Evolutionary conservation across 2,797 vertebrate genomes (phyloP).

Genomic region (Typhlichthys subterraneus): DNA sequence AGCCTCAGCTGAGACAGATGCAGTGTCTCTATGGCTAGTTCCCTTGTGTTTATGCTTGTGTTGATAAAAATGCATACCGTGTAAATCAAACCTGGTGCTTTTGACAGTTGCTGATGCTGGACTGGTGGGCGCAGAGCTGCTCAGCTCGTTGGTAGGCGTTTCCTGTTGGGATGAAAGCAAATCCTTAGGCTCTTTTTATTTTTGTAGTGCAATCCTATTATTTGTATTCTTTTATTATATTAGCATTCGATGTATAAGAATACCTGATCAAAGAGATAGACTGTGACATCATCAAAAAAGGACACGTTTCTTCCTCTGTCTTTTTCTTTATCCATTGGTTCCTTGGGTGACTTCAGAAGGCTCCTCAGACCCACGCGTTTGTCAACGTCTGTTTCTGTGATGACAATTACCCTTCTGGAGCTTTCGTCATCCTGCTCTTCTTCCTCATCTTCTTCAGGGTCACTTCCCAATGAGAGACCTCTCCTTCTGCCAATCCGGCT

Average conservation of each 20-base stretch:
- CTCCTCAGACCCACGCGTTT: slow-evolving; percentile 88
- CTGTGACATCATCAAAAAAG: slow-evolving; percentile 95
- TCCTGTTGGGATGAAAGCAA: slow-evolving; percentile 74
- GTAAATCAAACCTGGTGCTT: slow-evolving; percentile 72
- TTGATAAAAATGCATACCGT: slow-evolving; percentile 59
- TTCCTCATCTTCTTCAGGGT: slow-evolving; percentile 79
- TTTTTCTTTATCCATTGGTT: slow-evolving; percentile 82
- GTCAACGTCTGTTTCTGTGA: slow-evolving; percentile 89
- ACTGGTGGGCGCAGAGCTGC: slow-evolving; percentile 77
- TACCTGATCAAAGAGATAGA: slow-evolving; percentile 97
- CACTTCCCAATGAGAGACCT: slow-evolving; percentile 70
- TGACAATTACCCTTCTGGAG: slow-evolving; percentile 83
- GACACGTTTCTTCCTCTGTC: slow-evolving; percentile 91
- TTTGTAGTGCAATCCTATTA: not conserved
- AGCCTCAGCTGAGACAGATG: slow-evolving; percentile 5
- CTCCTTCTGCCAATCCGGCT: slow-evolving; percentile 78
- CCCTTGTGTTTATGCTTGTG: not conserved
- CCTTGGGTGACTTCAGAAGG: slow-evolving; percentile 90
- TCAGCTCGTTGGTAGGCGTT: slow-evolving; percentile 90
- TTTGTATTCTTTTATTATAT: not conserved
- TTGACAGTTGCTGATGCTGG: slow-evolving; percentile 76
- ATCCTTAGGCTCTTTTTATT: not conserved
- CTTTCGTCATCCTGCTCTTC: slow-evolving; percentile 81
- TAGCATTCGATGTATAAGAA: not conserved
- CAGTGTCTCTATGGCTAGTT: not conserved